These are phyloP conservation scores for Morpho deidamia DNA, from an alignment of 2,888 invertebrate genomes.

Conservation along the genomic window DNA sequence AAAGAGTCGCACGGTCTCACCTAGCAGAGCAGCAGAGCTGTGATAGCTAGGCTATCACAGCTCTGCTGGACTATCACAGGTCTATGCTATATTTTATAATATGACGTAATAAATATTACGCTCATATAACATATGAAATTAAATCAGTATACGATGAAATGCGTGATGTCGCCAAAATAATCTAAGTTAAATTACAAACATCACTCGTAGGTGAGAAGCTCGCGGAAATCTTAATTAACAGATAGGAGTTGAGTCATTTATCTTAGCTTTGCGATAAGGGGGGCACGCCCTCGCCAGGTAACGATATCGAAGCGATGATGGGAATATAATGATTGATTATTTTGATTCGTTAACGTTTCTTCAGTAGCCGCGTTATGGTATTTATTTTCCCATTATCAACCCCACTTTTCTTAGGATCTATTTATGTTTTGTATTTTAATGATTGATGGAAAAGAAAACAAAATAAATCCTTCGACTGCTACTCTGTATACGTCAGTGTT, in stretches of 20 bases:
- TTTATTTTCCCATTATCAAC: conserved; percentile 17
- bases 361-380: conserved; percentile 15
- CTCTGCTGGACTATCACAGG: too few species aligned
- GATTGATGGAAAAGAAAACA: conserved; percentile 15
- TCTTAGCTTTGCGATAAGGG: conserved; percentile 65
- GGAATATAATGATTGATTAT: conserved; percentile 49
- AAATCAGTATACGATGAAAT: conserved; percentile 27
- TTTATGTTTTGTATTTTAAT: conserved; percentile 8
- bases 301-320: conserved; percentile 47
- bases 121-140: not conserved
- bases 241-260: conserved; percentile 64
- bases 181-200: conserved; percentile 67
- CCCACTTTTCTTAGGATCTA: conserved; percentile 1
- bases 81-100: too few species aligned
- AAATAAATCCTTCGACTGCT: conserved; percentile 6
- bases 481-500: not conserved
- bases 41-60: too few species aligned
- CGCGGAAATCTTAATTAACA: conserved; percentile 78
- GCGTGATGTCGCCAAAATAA: conserved; percentile 43
- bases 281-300: conserved; percentile 47
- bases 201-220: conserved; percentile 65
- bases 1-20: too few species aligned
- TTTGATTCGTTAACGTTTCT: conserved; percentile 26
- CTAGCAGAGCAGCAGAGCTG: too few species aligned
- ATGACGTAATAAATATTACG: too few species aligned